These are phyloP conservation scores for Brienomyrus brachyistius DNA, from an alignment of 2,113 vertebrate genomes.

Conservation along the genomic window DNA sequence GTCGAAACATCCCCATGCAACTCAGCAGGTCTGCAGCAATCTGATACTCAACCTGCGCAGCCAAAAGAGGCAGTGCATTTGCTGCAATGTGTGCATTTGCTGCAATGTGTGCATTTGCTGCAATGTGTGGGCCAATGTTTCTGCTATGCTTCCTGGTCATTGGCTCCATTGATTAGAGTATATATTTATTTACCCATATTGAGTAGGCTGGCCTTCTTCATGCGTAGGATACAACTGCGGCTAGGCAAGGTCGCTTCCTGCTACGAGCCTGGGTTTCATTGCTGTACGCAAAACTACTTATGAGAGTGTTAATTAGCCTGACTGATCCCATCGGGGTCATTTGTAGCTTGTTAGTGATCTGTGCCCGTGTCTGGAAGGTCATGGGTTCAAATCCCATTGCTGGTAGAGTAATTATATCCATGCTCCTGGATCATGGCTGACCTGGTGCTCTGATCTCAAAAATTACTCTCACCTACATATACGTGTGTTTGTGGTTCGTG, in stretches of 20 bases:
- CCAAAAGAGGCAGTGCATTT: not conserved
- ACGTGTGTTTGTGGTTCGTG: not conserved
- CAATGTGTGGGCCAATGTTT: not conserved
- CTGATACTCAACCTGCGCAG: not conserved
- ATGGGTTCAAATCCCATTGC: not conserved
- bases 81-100: not conserved
- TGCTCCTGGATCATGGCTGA: not conserved
- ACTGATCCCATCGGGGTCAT: not conserved
- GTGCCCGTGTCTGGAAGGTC: not conserved
- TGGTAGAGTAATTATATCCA: not conserved
- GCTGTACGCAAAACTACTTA: not conserved
- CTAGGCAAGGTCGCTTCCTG: not conserved
- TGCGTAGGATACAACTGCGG: not conserved
- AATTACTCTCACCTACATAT: not conserved
- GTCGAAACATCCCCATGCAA: not conserved
- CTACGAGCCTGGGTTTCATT: not conserved
- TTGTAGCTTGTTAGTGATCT: not conserved
- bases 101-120: not conserved
- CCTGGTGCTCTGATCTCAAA: not conserved
- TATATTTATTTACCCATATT: not conserved
- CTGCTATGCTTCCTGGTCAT: not conserved
- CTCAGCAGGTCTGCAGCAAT: not conserved
- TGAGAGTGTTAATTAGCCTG: not conserved
- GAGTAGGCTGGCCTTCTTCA: not conserved
- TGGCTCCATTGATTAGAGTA: not conserved